Conservation (phyloP, 2,888 invertebrate genomes). For the Ptilodon capucinus region DNA sequence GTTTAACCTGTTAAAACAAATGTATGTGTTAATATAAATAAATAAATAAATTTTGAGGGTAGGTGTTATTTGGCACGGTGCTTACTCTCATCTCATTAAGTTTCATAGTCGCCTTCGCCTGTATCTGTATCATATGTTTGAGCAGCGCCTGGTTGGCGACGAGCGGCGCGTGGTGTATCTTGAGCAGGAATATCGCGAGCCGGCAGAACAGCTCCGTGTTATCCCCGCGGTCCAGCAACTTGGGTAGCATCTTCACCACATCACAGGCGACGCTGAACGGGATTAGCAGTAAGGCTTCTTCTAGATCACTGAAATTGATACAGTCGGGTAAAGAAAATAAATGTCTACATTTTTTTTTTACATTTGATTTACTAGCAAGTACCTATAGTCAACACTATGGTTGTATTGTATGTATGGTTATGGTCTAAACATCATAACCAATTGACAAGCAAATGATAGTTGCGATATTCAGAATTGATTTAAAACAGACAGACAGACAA, state of each 20-base stretch:
- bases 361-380: no score
- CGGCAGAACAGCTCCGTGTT: slow-evolving; percentile 90
- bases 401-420: no score
- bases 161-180: slow-evolving; percentile 90
- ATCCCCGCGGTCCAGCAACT: slow-evolving; percentile 86
- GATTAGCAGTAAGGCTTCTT: slow-evolving; percentile 93
- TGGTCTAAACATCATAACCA: no score
- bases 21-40: background rate
- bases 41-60: no score
- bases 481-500: no score
- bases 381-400: no score
- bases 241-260: slow-evolving; percentile 87
- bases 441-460: no score
- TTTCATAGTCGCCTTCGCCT: slow-evolving; percentile 80
- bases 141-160: slow-evolving; percentile 87
- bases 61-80: no score
- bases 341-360: no score
- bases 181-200: slow-evolving; percentile 89
- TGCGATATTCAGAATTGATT: no score
- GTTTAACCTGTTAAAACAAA: no score
- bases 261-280: slow-evolving; percentile 92
- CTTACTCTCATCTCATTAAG: slow-evolving; percentile 84
- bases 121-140: slow-evolving; percentile 85
- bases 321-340: no score
- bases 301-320: slow-evolving; percentile 88